Evolutionary conservation across 2,113 vertebrate species (phyloP), one percentile per base, ranked within the genome.

Genomic region (Himantopus leucocephalus): DNA sequence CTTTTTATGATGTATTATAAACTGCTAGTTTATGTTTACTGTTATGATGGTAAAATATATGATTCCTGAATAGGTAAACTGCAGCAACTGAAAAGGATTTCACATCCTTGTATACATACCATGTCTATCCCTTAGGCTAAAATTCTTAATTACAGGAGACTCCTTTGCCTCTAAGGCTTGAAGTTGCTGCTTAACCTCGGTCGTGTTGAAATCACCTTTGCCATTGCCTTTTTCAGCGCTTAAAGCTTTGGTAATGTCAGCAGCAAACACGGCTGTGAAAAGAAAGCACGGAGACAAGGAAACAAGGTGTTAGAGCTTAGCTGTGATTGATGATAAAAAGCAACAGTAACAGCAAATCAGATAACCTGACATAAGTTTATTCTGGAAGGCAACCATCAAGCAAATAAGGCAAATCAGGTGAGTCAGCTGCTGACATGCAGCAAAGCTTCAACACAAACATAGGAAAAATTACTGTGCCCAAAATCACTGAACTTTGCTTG

Each of bases 271-370:
- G 87, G 64, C 83, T 97, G 84, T 90, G 79, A 91, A 70, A 67
- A 95, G 79, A 94, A 86, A 94, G 70, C 68, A 79, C 1, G 4
- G 52, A 87, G 76, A 91, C 39, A 84, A 95, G 87, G 77, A 92
- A 96, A 76, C 14, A 82, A 58, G 56, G 48, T 63, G 37, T 96
- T 92, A 80, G 63, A 90, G 66, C 41, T 96, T 92, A 80, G 77
- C 85, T 88, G 52, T 96, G 94, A 97, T 88, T 88, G 82, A 92
- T 94, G 91, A 78, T 56, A 88, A 70, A 96, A 83, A 79, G 50
- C 95, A 85, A 55, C 64, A 90, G 83, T 92, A 96, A 68, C 47
- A 92, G 86, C 77, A 97, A 92, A 89, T 92, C 64, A 83, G 87
- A 80, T 93, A 91, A 88, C 47, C 60, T 74, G 80, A 88, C 66